Percentiles rank a stretch among this genome's conserved stretches.
Conservation (phyloP, 2,113 vertebrate species). For the Dromiciops gliroides region DNA sequence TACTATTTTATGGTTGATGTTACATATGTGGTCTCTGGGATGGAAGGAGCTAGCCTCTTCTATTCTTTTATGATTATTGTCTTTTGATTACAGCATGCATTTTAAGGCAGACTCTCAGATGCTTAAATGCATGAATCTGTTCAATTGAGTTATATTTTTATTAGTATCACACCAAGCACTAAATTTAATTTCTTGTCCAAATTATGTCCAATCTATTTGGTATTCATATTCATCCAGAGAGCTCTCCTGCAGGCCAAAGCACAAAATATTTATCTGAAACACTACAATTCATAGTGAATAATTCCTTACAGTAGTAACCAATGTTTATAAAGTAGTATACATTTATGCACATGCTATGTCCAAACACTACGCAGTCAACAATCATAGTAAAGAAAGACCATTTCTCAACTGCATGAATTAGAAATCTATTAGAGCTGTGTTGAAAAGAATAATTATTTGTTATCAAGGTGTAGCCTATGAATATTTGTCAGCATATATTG, state of each 20-base stretch:
- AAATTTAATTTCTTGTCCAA: slow-evolving; percentile 77
- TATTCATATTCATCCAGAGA: slow-evolving; percentile 58
- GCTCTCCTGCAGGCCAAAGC: slow-evolving; percentile 16
- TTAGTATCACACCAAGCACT: slow-evolving; percentile 71
- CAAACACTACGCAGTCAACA: not conserved
- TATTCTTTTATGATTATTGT: slow-evolving; percentile 60
- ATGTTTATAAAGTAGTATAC: slow-evolving; percentile 52
- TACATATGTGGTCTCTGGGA: slow-evolving; percentile 23
- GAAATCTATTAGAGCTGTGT: not conserved
- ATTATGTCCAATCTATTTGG: slow-evolving; percentile 64
- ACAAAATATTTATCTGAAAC: slow-evolving; percentile 58
- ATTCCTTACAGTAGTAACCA: slow-evolving; percentile 31
- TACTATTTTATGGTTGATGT: slow-evolving; percentile 19
- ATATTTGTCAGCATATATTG: not conserved
- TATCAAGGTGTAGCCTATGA: not conserved
- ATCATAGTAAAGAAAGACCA: not conserved
- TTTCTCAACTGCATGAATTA: slow-evolving; percentile 32
- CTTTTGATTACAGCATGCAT: slow-evolving; percentile 58
- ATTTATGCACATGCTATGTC: not conserved
- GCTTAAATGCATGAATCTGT: slow-evolving; percentile 72
- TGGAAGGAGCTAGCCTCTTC: slow-evolving; percentile 38
- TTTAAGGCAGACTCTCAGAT: slow-evolving; percentile 51
- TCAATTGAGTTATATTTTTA: slow-evolving; percentile 68
- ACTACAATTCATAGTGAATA: slow-evolving; percentile 54
- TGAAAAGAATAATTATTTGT: slow-evolving; percentile 59